Base-by-base conservation (phyloP, 2,888 invertebrate species). In the Copidosoma aretas region DNA sequence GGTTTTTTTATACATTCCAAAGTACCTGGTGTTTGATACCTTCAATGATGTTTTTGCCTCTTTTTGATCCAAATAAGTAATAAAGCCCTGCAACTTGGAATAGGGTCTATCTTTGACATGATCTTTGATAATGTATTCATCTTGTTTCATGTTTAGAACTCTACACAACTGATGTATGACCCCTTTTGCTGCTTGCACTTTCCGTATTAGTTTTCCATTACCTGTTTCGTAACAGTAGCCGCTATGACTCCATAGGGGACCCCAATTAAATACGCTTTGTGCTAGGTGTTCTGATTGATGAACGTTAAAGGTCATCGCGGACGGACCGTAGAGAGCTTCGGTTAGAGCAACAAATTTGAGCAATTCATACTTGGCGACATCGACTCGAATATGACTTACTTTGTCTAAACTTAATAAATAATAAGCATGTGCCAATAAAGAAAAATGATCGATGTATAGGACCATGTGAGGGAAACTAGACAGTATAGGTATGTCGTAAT, bases 401-500 rank as follows among this genome's bases (percentile, higher is more conserved):
- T 12, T 21, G 15, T 17, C 15, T 24, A 22, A 39, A 19, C 2
- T 51, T 1, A 65, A n/a, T 4, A 67, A 51, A 19, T 67, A 41
- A 41, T 24, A 67, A 5, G 39, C 56, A 22, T 62, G 19, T 1
- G 61, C 67, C 17, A 67, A 22, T 17, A 39, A 15, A 10, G 32
- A 32, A 57, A 61, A 67, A 41, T 67, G 53, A 15, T 65, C n/a
- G 15, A 46, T 25, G 21, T 43, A 60, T 1, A 4, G 43, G n/a
- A 17, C 21, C 56, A 39, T 15, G 52, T 21, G 21, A 25, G 25
- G 46, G 52, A 1, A 73, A 10, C 15, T 66, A 43, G 19, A 64
- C 41, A 0, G 70, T 71, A 4, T 71, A 19, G 8, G 32, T 32
- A 32, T 32, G 58, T 74, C 73, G 32, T 74, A 75, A 22, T 64